A percentile compares a stretch with the other conserved stretches of the same genome.
phyloP scores from a whole-genome alignment of 1,140 invertebrate genomes.

The Leucophenga varia region DNA sequence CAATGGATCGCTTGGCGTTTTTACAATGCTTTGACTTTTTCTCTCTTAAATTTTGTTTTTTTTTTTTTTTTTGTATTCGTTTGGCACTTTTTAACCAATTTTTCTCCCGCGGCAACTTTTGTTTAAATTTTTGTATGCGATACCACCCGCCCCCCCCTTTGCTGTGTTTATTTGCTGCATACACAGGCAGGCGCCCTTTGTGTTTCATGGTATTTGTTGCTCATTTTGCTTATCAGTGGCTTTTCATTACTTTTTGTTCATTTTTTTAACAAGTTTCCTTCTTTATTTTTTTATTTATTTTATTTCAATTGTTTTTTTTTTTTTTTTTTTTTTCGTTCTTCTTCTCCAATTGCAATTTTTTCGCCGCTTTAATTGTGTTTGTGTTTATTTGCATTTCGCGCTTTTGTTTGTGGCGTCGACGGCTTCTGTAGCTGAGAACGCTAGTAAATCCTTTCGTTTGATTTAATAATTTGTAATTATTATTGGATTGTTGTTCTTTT shows the following conservation, averaged over 20 bases:
- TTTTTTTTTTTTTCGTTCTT: background rate
- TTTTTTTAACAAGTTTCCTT: conserved; percentile 30
- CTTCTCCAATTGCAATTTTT: too few relatives aligned
- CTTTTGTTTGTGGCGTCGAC: too few relatives aligned
- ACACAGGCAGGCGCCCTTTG: too few relatives aligned
- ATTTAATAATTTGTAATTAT: conserved; percentile 10
- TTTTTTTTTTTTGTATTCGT: too few relatives aligned
- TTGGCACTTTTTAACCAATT: conserved; percentile 18
- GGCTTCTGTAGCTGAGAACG: too few relatives aligned
- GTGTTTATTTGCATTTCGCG: conserved; percentile 28
- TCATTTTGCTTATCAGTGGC: conserved; percentile 50
- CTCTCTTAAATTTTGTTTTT: too few relatives aligned
- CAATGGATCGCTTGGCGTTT: conserved; percentile 14
- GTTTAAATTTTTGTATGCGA: too few relatives aligned
- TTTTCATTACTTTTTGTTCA: conserved; percentile 54
- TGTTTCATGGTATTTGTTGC: conserved; percentile 39
- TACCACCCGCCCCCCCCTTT: too few relatives aligned
- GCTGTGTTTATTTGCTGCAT: too few relatives aligned
- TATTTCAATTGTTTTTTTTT: background rate
- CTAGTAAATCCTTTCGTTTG: too few relatives aligned
- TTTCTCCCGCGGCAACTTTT: conserved; percentile 16
- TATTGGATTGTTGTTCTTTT: conserved; percentile 11
- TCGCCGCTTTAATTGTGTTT: conserved; percentile 44
- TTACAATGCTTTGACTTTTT: background rate
- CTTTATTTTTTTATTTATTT: background rate